Evolutionary conservation across 2,113 vertebrate species (phyloP).

Genomic region (Alaudala cheleensis): DNA sequence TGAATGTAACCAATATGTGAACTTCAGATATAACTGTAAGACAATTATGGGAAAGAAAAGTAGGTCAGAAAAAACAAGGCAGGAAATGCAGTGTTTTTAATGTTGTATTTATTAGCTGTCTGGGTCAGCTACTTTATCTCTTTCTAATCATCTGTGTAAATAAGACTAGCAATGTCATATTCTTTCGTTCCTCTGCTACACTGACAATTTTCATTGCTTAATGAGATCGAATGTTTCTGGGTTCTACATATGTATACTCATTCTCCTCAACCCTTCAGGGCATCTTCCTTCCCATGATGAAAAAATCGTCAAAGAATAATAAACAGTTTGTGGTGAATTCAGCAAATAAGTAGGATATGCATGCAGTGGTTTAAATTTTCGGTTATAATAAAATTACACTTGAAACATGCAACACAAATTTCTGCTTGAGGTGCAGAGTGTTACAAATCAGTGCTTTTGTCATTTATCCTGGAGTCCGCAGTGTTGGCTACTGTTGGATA

Average conservation of each 20-base stretch:
- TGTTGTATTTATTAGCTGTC: conserved; percentile 47
- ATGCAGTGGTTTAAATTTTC: not conserved
- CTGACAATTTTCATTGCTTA: conserved; percentile 52
- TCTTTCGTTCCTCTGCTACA: conserved; percentile 34
- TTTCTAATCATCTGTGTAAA: conserved; percentile 53
- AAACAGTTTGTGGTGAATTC: conserved; percentile 39
- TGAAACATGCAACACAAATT: not conserved
- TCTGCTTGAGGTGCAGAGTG: not conserved
- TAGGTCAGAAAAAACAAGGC: conserved; percentile 44
- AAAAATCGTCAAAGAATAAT: not conserved
- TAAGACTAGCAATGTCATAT: conserved; percentile 46
- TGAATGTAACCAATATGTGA: not conserved
- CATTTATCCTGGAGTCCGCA: not conserved
- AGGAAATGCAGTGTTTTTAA: not conserved
- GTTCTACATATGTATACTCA: conserved; percentile 14
- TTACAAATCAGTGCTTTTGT: not conserved
- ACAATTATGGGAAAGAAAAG: conserved; percentile 47
- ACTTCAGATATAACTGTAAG: not conserved
- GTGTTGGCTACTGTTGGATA: not conserved
- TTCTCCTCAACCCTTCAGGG: conserved; percentile 26
- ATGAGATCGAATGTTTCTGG: conserved; percentile 46
- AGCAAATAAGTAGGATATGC: not conserved
- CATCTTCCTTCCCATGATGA: conserved; percentile 26
- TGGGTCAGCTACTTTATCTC: conserved; percentile 59
- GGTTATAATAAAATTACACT: not conserved